These are phyloP conservation scores for Mesorhabditis sp. DNA, from an alignment of 2,888 invertebrate genomes.

Conservation along the genomic window DNA sequence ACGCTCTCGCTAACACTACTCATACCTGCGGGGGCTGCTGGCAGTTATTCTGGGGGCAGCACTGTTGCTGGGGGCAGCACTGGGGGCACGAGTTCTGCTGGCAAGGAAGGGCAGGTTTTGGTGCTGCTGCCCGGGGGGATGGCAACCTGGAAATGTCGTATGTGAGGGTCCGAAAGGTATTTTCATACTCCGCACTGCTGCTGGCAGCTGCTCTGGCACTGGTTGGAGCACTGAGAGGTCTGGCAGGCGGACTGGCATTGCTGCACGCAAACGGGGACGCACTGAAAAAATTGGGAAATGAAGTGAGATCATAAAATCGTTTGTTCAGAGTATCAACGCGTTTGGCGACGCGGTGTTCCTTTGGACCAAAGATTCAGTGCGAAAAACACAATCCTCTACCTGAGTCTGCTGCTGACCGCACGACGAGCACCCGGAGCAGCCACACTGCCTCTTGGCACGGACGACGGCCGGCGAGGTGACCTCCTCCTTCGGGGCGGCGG, in stretches of 20 bases:
- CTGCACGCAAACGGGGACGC: constrained; percentile 39
- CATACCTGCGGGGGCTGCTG: not conserved
- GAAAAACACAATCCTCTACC: not conserved
- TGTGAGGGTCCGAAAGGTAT: not conserved
- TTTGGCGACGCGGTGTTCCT: not conserved
- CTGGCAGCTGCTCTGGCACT: constrained; percentile 38
- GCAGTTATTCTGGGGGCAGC: constrained; percentile 4
- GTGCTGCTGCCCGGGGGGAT: constrained; percentile 19
- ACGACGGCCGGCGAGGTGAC: not conserved
- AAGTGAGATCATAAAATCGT: not conserved
- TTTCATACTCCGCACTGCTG: constrained; percentile 31
- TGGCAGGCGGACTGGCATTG: constrained; percentile 38
- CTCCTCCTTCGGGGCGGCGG: constrained; percentile 2
- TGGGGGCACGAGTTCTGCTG: constrained; percentile 24
- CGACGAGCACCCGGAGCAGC: not conserved
- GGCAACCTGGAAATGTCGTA: constrained; percentile 14
- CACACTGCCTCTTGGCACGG: not conserved
- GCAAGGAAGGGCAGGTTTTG: no score
- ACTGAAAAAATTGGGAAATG: constrained; percentile 14
- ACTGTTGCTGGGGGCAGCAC: constrained; percentile 15
- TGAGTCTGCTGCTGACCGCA: constrained; percentile 1
- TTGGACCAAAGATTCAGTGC: not conserved
- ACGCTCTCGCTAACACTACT: not conserved
- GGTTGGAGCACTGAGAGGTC: constrained; percentile 24
- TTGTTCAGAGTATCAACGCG: no score